phyloP scores from a whole-genome alignment of 2,797 vertebrate genomes.

The Neosalanx taihuensis region DNA sequence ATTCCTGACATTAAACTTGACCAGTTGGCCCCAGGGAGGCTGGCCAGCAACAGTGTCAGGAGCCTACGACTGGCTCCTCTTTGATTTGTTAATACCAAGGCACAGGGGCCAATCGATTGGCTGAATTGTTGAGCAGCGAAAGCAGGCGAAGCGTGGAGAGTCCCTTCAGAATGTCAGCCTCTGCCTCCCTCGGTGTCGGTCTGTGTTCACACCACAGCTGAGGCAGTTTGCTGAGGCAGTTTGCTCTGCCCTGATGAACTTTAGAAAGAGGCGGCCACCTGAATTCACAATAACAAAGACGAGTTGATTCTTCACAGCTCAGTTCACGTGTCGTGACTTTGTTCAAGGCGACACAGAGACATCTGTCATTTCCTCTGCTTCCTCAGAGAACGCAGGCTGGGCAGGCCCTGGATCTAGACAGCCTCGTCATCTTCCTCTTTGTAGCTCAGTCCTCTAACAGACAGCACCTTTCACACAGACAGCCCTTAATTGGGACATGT shows the following conservation, averaged over 20 bases:
- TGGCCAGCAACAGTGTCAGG: constrained; percentile 22
- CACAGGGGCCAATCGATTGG: constrained; percentile 56
- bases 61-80: constrained; percentile 36
- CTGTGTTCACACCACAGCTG: not conserved
- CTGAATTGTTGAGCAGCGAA: constrained; percentile 56
- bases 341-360: constrained; percentile 2
- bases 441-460: constrained; percentile 16
- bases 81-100: constrained; percentile 57
- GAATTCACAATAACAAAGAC: constrained; percentile 30
- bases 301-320: constrained; percentile 1
- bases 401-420: not conserved
- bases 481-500: constrained; percentile 19
- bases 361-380: constrained; percentile 2
- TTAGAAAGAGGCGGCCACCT: constrained; percentile 25
- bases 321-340: constrained; percentile 1
- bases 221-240: constrained; percentile 12
- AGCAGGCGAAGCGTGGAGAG: constrained; percentile 46
- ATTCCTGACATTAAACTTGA: constrained; percentile 37
- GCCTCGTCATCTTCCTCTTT: constrained; percentile 15
- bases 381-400: too few relatives aligned
- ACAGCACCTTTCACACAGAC: not conserved
- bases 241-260: constrained; percentile 39
- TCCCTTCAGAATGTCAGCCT: constrained; percentile 51
- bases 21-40: constrained; percentile 26
- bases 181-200: constrained; percentile 27